Conservation (phyloP, 2,797 vertebrate species). For the Oceanodroma leucorhoa region DNA sequence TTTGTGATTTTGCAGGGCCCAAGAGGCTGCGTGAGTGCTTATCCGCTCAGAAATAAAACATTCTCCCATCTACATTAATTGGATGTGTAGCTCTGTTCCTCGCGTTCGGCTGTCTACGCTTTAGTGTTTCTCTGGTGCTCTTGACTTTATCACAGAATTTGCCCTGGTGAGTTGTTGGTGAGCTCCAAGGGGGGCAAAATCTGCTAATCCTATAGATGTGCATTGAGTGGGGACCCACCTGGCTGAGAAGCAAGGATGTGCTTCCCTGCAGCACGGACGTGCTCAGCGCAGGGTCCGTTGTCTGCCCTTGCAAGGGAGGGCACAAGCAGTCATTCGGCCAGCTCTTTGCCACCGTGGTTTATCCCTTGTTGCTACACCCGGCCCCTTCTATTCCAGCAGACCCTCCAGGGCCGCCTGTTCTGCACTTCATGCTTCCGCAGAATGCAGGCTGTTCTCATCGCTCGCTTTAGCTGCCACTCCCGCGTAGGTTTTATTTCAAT, state of each 20-base stretch:
- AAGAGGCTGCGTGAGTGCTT: neutral
- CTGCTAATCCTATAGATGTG: neutral
- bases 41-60: fast-evolving
- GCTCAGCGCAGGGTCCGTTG: neutral
- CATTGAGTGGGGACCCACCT: neutral
- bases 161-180: neutral
- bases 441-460: neutral
- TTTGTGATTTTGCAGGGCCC: neutral
- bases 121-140: neutral
- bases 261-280: fast-evolving
- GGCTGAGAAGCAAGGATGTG: neutral
- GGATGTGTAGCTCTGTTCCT: neutral
- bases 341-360: fast-evolving
- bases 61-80: neutral
- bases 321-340: neutral
- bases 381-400: neutral
- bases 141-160: neutral
- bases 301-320: neutral
- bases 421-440: fast-evolving
- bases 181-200: neutral
- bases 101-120: fast-evolving
- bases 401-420: neutral
- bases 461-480: neutral
- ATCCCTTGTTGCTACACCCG: neutral
- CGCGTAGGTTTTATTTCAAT: neutral